A percentile compares a stretch with the other conserved stretches of the same genome.
phyloP scores from a whole-genome alignment of 64 coral and sea anemone species.

The Hydrozoanthus tunicans region DNA sequence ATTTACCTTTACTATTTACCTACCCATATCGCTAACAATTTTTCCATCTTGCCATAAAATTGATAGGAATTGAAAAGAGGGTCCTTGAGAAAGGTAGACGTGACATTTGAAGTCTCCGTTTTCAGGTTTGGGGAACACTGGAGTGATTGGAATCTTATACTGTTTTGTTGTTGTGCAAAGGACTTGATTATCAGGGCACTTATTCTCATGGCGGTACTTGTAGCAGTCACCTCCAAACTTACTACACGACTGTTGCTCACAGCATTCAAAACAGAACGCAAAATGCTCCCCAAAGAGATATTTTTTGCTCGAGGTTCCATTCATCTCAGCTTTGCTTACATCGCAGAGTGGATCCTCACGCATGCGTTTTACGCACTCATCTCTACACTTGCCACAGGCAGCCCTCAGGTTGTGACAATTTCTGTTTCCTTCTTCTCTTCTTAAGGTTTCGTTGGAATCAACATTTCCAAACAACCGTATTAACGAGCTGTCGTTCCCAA shows the following conservation, averaged over 20 bases:
- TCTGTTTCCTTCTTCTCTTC: conserved; percentile 51
- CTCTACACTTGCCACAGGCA: conserved; percentile 56
- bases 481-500: conserved; percentile 60
- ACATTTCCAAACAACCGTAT: conserved; percentile 62
- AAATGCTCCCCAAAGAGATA: conserved; percentile 71
- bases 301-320: conserved; percentile 6
- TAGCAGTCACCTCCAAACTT: conserved; percentile 53
- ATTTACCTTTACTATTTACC: not conserved
- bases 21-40: conserved; percentile 14
- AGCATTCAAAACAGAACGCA: conserved; percentile 80
- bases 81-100: conserved; percentile 53
- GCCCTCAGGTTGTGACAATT: conserved; percentile 45
- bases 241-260: conserved; percentile 58
- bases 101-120: conserved; percentile 71
- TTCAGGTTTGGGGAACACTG: conserved; percentile 51
- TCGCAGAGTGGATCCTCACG: conserved; percentile 44
- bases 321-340: conserved; percentile 34
- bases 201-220: conserved; percentile 24
- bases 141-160: conserved; percentile 51
- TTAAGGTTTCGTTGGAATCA: conserved; percentile 5
- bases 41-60: conserved; percentile 63
- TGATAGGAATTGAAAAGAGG: conserved; percentile 59
- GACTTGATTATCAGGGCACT: conserved; percentile 48
- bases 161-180: conserved; percentile 58
- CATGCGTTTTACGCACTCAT: conserved; percentile 34